Evolutionary conservation across 2,888 invertebrate species (phyloP).

Genomic region (Lepeophtheirus nordmannii): DNA sequence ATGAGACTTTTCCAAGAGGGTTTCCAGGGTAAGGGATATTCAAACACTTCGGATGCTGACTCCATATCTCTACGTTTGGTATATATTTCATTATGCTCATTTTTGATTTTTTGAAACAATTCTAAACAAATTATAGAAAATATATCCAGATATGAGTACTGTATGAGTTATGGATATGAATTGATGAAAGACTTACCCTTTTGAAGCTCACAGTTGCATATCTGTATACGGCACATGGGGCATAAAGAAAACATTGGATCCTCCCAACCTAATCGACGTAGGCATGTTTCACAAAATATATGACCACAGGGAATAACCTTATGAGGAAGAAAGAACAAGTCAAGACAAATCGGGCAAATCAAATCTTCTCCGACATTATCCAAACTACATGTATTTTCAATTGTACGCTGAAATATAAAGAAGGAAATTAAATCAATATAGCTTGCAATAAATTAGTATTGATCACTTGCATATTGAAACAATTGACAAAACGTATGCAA

Average conservation of each 20-base stretch:
- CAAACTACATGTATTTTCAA: conserved; percentile 13
- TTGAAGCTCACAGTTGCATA: conserved; percentile 26
- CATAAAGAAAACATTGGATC: conserved; percentile 27
- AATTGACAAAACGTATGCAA: no score
- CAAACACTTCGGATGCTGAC: not conserved
- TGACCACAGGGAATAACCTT: conserved; percentile 27
- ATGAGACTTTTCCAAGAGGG: conserved; percentile 23
- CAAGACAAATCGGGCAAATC: conserved; percentile 28
- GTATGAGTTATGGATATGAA: no score
- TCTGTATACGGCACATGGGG: conserved; percentile 28
- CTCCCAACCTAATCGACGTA: conserved; percentile 27
- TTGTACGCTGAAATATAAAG: not conserved
- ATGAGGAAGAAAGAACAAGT: conserved; percentile 27
- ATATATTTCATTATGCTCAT: no score
- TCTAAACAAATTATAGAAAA: no score
- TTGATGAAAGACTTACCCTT: not conserved
- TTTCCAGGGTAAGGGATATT: conserved; percentile 19
- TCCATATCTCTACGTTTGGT: conserved; percentile 2
- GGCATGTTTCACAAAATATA: conserved; percentile 28
- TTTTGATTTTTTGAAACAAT: no score
- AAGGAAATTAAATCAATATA: not conserved
- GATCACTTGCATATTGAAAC: no score
- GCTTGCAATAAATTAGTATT: not conserved
- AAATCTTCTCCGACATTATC: conserved; percentile 25
- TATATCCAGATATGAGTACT: no score